Base-by-base conservation (phyloP, 2,888 invertebrate species). In the Drosophila pullipes region DNA sequence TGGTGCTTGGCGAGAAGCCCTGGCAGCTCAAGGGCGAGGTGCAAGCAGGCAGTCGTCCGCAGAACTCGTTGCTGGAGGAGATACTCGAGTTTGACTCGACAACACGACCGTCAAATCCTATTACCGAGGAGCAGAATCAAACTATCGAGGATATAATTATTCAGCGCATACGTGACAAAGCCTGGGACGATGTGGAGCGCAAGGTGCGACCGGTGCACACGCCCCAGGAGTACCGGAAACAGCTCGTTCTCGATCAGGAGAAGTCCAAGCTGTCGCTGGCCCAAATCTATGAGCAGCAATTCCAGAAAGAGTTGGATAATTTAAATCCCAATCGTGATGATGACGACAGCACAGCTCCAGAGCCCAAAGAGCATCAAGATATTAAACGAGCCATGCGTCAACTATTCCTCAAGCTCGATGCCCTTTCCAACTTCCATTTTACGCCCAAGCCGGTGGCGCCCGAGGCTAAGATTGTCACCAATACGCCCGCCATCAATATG, bases 11-110 rank as follows among this genome's bases (percentile, higher is more conserved):
- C 16, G 97, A 98, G 74, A 98, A 98, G 84, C 96, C 98, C 0
- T 99, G 99, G 99, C 98, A 98, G 91, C 93, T 99, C 53, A 96
- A 96, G 91, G 99, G 99, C 74, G 99, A 99, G 95, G 95, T 98
- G 0, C 95, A 95, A 67, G 97, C 96, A 0, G 94, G 94, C 0
- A 95, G 94, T 70, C 94, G 99, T 64, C 99, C 99, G 0, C 96
- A 97, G 92, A 98, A 99, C 94, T 98, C 99, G 1, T 94, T 99
- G 30, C 94, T 99, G 0, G 97, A 99, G 94, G 98, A 99, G 94
- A 96, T 97, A 70, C 95, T 99, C 0, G 97, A 98, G 91, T 98
- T 98, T 94, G 98, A 99, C 91, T 94, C 97, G 31, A 96, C 96
- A 0, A 94, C 96, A 2, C 95, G 97, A 89, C 97, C 97, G 67